Conservation (phyloP, 2,797 vertebrate species). For the Megaceryle alcyon region DNA sequence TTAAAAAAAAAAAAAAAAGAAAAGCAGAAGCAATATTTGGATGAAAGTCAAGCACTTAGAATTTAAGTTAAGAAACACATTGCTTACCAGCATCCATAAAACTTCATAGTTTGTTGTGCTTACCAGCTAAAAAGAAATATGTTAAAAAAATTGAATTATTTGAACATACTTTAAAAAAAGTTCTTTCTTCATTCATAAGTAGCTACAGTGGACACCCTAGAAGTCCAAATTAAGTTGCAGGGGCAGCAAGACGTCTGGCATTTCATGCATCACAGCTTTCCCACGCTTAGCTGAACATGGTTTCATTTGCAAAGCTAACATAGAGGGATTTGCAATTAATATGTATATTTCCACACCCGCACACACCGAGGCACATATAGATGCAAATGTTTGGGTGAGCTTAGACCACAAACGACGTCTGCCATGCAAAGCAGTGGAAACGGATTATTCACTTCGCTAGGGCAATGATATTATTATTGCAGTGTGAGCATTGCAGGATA, state of each 20-base stretch:
- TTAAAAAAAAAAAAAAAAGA: not conserved
- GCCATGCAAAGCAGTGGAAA: not conserved
- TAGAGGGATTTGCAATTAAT: not conserved
- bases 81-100: not conserved
- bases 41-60: not conserved
- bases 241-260: not conserved
- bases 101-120: rapidly evolving
- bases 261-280: not conserved
- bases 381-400: not conserved
- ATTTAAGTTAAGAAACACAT: not conserved
- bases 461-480: not conserved
- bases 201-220: not conserved
- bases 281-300: not conserved
- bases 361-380: not conserved
- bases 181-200: not conserved
- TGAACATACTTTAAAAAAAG: not conserved
- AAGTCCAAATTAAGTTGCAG: not conserved
- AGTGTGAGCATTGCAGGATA: not conserved
- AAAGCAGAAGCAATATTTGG: not conserved
- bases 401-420: not conserved
- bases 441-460: not conserved
- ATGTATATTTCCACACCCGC: not conserved
- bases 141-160: not conserved
- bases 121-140: not conserved
- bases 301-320: not conserved